Conservation (phyloP, 2,888 invertebrate species). For the Caenorhabditis afra region DNA sequence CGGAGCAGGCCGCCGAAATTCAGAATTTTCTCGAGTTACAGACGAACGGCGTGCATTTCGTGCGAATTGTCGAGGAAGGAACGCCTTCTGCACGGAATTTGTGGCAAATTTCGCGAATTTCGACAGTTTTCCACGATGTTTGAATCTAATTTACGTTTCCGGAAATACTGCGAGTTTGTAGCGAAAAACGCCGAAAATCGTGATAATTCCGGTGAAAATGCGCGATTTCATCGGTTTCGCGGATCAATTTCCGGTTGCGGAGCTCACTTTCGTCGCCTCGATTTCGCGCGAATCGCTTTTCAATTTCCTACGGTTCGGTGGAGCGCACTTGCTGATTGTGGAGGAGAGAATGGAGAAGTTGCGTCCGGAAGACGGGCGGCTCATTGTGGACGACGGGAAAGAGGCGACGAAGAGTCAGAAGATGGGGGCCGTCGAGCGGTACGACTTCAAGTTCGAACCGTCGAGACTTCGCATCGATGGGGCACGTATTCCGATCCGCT, state of each 20-base stretch:
- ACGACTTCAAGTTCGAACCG: constrained; percentile 57
- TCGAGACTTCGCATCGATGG: constrained; percentile 34
- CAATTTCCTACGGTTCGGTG: constrained; percentile 40
- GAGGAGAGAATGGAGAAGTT: constrained; percentile 44
- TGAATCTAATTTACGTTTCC: background rate
- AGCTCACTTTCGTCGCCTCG: constrained; percentile 45
- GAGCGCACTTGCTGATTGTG: constrained; percentile 42
- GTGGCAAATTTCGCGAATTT: constrained; percentile 38
- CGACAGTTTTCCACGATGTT: constrained; percentile 45
- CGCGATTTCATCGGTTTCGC: constrained; percentile 33
- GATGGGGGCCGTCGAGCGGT: constrained; percentile 45
- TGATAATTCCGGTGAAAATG: constrained; percentile 35
- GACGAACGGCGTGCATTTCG: constrained; percentile 7
- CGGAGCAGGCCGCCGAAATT: constrained; percentile 33
- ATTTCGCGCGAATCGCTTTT: constrained; percentile 38
- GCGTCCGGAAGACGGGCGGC: constrained; percentile 44
- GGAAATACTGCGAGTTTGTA: constrained; percentile 10
- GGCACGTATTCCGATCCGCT: constrained; percentile 7
- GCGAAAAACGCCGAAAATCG: constrained; percentile 41
- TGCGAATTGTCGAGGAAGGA: constrained; percentile 37
- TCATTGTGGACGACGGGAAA: constrained; percentile 45
- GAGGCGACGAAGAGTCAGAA: constrained; percentile 6
- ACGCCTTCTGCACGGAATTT: constrained; percentile 21
- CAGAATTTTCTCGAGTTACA: constrained; percentile 33
- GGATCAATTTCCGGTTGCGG: constrained; percentile 30